Percentiles rank a stretch among this genome's conserved stretches.
Conservation (phyloP, 2,797 vertebrate species). For the Clarias platycephalus region DNA sequence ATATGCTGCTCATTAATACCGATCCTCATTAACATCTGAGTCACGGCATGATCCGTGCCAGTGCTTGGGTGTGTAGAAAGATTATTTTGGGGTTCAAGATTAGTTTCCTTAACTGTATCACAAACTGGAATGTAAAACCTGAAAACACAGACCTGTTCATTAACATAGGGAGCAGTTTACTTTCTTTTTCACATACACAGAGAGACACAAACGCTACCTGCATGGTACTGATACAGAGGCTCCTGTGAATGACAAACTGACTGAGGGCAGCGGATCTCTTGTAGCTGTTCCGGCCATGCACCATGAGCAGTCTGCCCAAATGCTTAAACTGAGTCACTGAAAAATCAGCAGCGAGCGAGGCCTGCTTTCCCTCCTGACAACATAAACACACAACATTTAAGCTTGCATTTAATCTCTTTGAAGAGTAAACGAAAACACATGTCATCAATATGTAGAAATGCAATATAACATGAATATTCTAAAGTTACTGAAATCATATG, state of each 20-base stretch:
- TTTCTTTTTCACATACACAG: conserved; percentile 21
- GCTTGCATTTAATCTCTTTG: not conserved
- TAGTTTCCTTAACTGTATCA: conserved; percentile 13
- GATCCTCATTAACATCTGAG: conserved; percentile 12
- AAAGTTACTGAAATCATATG: conserved; percentile 1
- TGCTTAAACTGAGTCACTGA: conserved; percentile 98
- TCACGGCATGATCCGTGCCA: conserved; percentile 11
- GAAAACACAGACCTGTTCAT: conserved; percentile 15
- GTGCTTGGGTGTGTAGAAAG: not conserved
- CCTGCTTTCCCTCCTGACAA: conserved; percentile 94
- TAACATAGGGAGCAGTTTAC: conserved; percentile 17
- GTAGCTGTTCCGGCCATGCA: conserved; percentile 97
- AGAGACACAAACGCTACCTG: conserved; percentile 77
- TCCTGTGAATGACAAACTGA: conserved; percentile 98
- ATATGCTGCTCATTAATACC: not conserved
- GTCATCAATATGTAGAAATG: not conserved
- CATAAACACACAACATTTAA: conserved; percentile 50
- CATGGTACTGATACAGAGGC: conserved; percentile 97
- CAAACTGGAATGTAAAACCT: conserved; percentile 25
- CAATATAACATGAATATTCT: conserved; percentile 11
- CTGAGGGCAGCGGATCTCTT: conserved; percentile 95
- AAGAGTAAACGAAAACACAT: conserved; percentile 9
- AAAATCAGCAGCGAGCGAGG: conserved; percentile 93
- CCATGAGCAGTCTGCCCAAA: conserved; percentile 94
- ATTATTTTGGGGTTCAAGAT: conserved; percentile 19